Evolutionary conservation across 2,888 invertebrate species (phyloP).

Genomic region (Drosophila tripunctata): DNA sequence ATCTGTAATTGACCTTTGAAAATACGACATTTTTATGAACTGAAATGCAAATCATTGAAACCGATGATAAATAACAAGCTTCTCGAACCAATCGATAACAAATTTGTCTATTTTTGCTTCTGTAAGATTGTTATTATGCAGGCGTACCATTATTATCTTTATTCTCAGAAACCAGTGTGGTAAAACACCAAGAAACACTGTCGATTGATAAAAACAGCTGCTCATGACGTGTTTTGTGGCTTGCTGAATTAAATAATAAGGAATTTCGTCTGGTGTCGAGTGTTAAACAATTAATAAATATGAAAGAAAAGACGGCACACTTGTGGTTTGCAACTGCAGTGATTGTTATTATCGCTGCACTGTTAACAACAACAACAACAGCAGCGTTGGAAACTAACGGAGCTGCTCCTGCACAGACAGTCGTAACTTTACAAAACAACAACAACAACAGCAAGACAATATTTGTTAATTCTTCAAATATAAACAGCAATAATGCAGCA

Average conservation of each 20-base stretch:
- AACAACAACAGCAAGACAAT: no score
- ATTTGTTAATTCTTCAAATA: slow-evolving; percentile 8
- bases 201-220: slow-evolving; percentile 53
- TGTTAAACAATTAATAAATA: slow-evolving; percentile 23
- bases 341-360: slow-evolving; percentile 17
- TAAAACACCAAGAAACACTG: slow-evolving; percentile 13
- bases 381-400: slow-evolving; percentile 15
- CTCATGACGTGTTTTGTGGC: slow-evolving; percentile 53
- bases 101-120: no score
- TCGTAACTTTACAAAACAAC: slow-evolving; percentile 4
- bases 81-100: no score
- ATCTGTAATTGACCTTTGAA: slow-evolving; percentile 42
- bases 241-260: slow-evolving; percentile 9
- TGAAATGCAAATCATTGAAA: slow-evolving; percentile 9
- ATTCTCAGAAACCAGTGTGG: slow-evolving; percentile 32
- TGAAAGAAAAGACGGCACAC: slow-evolving; percentile 29
- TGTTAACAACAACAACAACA: slow-evolving; percentile 9
- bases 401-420: neutral
- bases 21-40: slow-evolving; percentile 30
- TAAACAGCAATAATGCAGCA: neutral
- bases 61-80: slow-evolving; percentile 24
- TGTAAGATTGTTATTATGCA: no score
- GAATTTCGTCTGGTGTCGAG: slow-evolving; percentile 8
- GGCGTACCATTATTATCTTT: slow-evolving; percentile 3
- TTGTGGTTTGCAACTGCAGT: slow-evolving; percentile 17